These are phyloP conservation scores for Pachyramphus minor DNA, from an alignment of 2,113 vertebrate species.

Conservation along the genomic window DNA sequence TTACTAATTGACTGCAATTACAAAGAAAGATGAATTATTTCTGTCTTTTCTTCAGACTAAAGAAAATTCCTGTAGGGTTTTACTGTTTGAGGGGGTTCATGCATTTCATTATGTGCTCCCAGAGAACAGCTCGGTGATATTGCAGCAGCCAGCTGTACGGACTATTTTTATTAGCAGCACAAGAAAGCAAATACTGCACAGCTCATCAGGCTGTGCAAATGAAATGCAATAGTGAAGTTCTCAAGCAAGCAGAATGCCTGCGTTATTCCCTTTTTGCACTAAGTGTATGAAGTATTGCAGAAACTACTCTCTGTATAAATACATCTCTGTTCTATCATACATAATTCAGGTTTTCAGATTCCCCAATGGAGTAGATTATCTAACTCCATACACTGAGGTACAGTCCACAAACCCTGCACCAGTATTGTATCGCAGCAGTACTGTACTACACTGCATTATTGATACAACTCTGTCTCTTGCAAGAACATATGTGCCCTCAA, in stretches of 20 bases:
- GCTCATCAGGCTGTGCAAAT: slow-evolving; percentile 29
- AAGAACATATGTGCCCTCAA: background rate
- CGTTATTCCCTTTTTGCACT: background rate
- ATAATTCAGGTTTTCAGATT: slow-evolving; percentile 45
- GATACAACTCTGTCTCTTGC: background rate
- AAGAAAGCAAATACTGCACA: slow-evolving; percentile 9
- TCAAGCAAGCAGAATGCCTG: background rate
- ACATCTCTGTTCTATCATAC: slow-evolving; percentile 24
- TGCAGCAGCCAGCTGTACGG: background rate
- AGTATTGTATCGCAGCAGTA: background rate
- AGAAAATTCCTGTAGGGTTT: slow-evolving; percentile 18
- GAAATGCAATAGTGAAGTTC: slow-evolving; percentile 27
- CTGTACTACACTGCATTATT: background rate
- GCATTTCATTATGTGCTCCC: background rate
- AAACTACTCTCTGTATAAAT: slow-evolving; percentile 33
- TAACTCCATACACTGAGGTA: background rate
- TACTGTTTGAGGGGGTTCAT: background rate
- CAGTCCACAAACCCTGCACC: background rate
- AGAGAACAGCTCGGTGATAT: background rate
- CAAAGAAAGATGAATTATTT: slow-evolving; percentile 12
- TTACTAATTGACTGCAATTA: slow-evolving; percentile 5
- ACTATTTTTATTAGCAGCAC: slow-evolving; percentile 36
- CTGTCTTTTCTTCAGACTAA: background rate
- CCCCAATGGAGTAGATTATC: background rate
- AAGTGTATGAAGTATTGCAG: background rate